Conservation (phyloP, 2,113 vertebrate genomes). For the Hemiprocne comata region DNA sequence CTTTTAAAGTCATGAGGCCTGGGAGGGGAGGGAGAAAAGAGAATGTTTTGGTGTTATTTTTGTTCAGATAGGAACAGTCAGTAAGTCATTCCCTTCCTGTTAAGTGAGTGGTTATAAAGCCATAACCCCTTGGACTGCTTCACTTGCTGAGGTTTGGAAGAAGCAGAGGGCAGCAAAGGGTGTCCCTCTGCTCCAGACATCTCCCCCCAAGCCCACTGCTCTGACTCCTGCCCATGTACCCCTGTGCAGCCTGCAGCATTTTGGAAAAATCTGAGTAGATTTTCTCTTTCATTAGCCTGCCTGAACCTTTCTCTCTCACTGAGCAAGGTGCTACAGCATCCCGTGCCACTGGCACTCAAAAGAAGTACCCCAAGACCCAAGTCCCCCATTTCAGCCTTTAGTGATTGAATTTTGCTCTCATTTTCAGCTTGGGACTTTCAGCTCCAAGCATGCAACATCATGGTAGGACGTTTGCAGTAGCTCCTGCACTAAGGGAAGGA, state of each 20-base stretch:
- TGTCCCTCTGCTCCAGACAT: background rate
- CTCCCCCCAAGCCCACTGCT: rapidly evolving
- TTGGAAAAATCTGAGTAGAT: background rate
- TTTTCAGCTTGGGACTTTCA: background rate
- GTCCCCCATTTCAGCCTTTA: background rate
- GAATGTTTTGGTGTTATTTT: slow-evolving; percentile 30
- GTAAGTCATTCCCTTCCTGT: slow-evolving; percentile 8
- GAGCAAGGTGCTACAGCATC: background rate
- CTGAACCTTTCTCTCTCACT: background rate
- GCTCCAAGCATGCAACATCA: background rate
- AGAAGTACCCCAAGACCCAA: background rate
- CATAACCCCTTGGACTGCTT: background rate
- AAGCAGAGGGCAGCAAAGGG: background rate
- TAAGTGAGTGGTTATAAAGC: background rate
- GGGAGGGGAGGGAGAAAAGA: background rate
- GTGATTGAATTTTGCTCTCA: background rate
- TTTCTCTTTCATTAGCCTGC: background rate
- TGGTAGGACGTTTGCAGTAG: background rate
- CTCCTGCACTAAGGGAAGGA: background rate
- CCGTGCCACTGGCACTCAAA: rapidly evolving
- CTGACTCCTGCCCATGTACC: background rate
- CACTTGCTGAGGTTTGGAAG: background rate
- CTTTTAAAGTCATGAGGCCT: slow-evolving; percentile 46
- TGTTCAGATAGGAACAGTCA: slow-evolving; percentile 13
- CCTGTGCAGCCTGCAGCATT: background rate